These are phyloP conservation scores for Entelurus aequoreus DNA, from an alignment of 2,113 vertebrate genomes.

Conservation along the genomic window DNA sequence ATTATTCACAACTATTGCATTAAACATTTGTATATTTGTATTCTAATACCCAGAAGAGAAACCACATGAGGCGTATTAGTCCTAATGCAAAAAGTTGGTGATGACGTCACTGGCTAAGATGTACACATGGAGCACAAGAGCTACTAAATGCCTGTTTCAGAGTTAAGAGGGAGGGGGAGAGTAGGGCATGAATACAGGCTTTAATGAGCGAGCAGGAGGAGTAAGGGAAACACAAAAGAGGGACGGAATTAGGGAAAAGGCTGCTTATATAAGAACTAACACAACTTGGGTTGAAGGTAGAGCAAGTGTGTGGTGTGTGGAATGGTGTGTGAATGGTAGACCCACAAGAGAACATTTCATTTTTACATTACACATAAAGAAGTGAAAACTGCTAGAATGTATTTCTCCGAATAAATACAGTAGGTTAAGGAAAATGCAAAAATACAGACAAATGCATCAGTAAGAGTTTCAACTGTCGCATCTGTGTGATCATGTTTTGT, in stretches of 20 bases:
- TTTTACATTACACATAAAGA: constrained; percentile 16
- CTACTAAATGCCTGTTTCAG: constrained; percentile 30
- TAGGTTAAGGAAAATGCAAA: too few species aligned
- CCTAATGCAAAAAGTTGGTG: background rate
- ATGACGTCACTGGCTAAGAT: constrained; percentile 18
- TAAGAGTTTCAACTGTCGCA: too few species aligned
- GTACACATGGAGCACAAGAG: constrained; percentile 20
- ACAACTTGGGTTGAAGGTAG: constrained; percentile 18
- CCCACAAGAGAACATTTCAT: background rate
- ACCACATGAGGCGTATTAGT: background rate
- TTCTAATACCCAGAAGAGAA: constrained; percentile 7
- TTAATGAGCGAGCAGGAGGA: constrained; percentile 50
- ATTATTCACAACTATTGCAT: background rate
- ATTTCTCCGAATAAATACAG: background rate
- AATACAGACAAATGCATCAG: too few species aligned
- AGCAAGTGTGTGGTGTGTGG: constrained; percentile 10
- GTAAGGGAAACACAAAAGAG: constrained; percentile 12
- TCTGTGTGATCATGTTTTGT: too few species aligned
- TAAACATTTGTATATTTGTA: constrained; percentile 1
- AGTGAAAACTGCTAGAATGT: background rate
- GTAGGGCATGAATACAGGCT: constrained; percentile 39
- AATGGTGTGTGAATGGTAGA: constrained; percentile 14
- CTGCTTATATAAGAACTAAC: constrained; percentile 47
- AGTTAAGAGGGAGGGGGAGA: constrained; percentile 20
- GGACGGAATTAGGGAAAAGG: constrained; percentile 43